Percentiles rank a stretch among this genome's conserved stretches.
phyloP scores from a whole-genome alignment of 2,113 vertebrate species.

The Gambusia holbrooki region DNA sequence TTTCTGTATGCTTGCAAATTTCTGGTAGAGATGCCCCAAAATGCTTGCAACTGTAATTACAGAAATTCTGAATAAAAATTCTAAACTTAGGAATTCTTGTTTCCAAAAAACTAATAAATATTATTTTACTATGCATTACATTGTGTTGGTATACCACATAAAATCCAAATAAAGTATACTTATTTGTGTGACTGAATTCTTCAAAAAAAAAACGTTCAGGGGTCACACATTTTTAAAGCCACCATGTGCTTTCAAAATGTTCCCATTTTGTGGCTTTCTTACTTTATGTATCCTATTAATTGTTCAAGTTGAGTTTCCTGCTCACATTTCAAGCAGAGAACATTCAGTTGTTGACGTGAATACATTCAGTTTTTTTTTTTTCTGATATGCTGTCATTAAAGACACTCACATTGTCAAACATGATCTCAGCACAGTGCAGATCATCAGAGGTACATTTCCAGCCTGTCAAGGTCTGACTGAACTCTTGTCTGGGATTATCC shows the following conservation, averaged over 20 bases:
- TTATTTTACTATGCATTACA: no score
- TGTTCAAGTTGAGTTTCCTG: conserved; percentile 19
- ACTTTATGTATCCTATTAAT: conserved; percentile 1
- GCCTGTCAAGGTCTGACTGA: conserved; percentile 66
- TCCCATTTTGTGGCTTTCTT: conserved; percentile 19
- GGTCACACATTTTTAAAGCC: neutral
- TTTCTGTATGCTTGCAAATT: neutral
- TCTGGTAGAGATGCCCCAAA: neutral
- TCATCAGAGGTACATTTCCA: conserved; percentile 48
- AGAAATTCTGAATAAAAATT: neutral
- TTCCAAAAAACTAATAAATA: no score
- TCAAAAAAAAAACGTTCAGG: no score
- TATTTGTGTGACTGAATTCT: no score
- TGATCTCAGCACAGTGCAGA: conserved; percentile 53
- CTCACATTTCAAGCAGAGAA: conserved; percentile 5
- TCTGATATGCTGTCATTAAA: conserved; percentile 58
- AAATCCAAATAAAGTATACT: no score
- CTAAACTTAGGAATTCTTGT: no score
- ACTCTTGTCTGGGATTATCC: conserved; percentile 38
- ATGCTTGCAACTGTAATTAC: neutral
- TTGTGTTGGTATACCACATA: no score
- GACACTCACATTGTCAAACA: conserved; percentile 21
- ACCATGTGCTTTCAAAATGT: no score
- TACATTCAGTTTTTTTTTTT: conserved; percentile 47
- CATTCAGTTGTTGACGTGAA: conserved; percentile 27